Base-by-base conservation (phyloP, 2,797 vertebrate genomes). In the Chiroxiphia lanceolata region DNA sequence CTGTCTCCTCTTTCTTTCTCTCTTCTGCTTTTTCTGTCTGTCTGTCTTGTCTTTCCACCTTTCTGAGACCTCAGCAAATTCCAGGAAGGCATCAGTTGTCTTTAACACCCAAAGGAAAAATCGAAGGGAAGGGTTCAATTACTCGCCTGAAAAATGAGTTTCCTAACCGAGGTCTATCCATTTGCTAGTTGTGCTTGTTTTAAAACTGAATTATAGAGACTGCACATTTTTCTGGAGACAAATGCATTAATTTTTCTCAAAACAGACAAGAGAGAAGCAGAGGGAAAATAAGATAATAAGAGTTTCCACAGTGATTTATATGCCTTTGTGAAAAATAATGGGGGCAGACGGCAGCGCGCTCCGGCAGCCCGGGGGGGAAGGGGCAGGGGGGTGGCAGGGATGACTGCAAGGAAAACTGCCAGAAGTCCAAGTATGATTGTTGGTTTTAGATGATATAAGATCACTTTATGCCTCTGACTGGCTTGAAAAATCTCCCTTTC, bases 251-350 rank as follows among this genome's bases (percentile, higher is more conserved):
- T 98, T 98, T 98, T 96, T 97, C 97, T 97, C 81, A 78, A 96
- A 95, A 97, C 92, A 95, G 97, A 97, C 97, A 97, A 94, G 97
- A 94, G 95, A 83, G 94, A 97, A 96, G 93, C 94, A 97, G 93
- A 97, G 96, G 96, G 96, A 97, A 98, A 98, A 98, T 97, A 98
- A 97, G 97, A 97, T 98, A 98, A 98, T 97, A 98, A 98, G 97
- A 97, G 95, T 97, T 97, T 97, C 96, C 88, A 72, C 44, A 31
- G 95, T 98, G 98, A 98, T 98, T 98, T 98, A 98, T 98, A 96
- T 94, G 97, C 95, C 97, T 97, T 96, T 95, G 94, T 97, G 97
- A 93, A 87, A 97, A 98, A 97, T 97, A 95, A 96, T 68, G 93
- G 94, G 90, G 93, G 85, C 92, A 90, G 81, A 20, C 83, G 6